These are phyloP conservation scores for Cantharis flavilabris DNA, from an alignment of 2,888 invertebrate species.

Conservation along the genomic window DNA sequence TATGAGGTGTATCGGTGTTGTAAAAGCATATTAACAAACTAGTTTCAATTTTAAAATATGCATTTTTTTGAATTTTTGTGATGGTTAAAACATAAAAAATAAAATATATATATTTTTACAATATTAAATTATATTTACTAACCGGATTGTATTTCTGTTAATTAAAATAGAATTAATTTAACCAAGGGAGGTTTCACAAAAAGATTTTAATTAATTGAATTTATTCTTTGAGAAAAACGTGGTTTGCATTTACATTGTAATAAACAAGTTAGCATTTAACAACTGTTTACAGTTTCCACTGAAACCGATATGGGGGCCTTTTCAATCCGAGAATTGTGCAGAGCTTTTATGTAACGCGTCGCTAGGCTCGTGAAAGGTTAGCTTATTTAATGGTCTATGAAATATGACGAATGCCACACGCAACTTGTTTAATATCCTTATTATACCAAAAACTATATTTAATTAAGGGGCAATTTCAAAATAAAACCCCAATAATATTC, in stretches of 20 bases:
- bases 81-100: too few relatives aligned
- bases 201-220: background rate
- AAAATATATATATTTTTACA: background rate
- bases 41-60: too few relatives aligned
- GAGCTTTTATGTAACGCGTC: background rate
- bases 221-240: background rate
- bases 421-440: slow-evolving; percentile 1
- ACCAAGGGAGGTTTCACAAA: background rate
- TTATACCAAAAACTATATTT: background rate
- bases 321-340: background rate
- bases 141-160: background rate
- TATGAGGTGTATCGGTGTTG: background rate
- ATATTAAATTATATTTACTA: background rate
- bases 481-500: background rate
- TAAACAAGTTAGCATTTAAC: slow-evolving; percentile 1
- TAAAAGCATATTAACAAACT: too few relatives aligned
- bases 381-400: slow-evolving; percentile 26
- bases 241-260: background rate
- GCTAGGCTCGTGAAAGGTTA: slow-evolving; percentile 21
- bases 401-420: slow-evolving; percentile 27
- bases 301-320: background rate
- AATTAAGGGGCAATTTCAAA: background rate
- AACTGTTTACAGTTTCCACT: background rate
- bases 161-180: background rate
- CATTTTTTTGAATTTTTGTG: too few relatives aligned